Percentiles rank a stretch among this genome's conserved stretches.
Evolutionary conservation across 2,888 invertebrate species (phyloP).

Genomic region (Diploptera punctata): DNA sequence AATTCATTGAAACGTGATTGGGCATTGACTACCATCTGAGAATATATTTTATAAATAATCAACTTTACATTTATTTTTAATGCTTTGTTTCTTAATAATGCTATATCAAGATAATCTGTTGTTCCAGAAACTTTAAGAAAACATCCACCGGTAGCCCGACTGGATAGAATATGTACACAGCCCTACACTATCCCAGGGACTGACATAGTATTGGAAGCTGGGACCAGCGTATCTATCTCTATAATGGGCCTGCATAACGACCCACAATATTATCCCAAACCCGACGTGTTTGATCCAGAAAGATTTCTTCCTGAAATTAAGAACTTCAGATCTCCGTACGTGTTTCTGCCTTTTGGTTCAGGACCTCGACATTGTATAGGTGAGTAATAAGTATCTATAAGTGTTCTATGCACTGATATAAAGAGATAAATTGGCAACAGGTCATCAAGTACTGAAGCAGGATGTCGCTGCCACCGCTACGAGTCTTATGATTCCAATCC

Average conservation of each 20-base stretch:
- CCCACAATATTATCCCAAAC: slow-evolving; percentile 48
- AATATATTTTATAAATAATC: too few species aligned
- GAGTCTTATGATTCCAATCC: too few species aligned
- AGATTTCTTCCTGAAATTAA: slow-evolving; percentile 47
- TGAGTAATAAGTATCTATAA: too few species aligned
- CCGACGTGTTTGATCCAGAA: slow-evolving; percentile 50
- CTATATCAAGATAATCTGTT: too few species aligned
- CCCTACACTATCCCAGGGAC: slow-evolving; percentile 61
- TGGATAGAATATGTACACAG: slow-evolving; percentile 63
- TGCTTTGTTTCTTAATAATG: too few species aligned
- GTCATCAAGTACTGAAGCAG: too few species aligned
- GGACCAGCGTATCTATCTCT: slow-evolving; percentile 54
- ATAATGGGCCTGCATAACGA: slow-evolving; percentile 49
- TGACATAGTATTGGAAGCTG: slow-evolving; percentile 56
- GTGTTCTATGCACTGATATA: too few species aligned
- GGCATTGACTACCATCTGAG: too few species aligned
- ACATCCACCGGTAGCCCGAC: slow-evolving; percentile 62
- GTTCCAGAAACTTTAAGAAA: slow-evolving; percentile 65
- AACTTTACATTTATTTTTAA: too few species aligned
- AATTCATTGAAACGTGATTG: too few species aligned
- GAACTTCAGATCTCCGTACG: slow-evolving; percentile 44
- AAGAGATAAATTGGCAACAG: too few species aligned
- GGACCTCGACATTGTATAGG: slow-evolving; percentile 63
- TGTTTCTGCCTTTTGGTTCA: slow-evolving; percentile 48
- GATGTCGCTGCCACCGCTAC: too few species aligned